These are phyloP conservation scores for Eutrigla gurnardus DNA, from an alignment of 2,797 vertebrate species.

Conservation along the genomic window DNA sequence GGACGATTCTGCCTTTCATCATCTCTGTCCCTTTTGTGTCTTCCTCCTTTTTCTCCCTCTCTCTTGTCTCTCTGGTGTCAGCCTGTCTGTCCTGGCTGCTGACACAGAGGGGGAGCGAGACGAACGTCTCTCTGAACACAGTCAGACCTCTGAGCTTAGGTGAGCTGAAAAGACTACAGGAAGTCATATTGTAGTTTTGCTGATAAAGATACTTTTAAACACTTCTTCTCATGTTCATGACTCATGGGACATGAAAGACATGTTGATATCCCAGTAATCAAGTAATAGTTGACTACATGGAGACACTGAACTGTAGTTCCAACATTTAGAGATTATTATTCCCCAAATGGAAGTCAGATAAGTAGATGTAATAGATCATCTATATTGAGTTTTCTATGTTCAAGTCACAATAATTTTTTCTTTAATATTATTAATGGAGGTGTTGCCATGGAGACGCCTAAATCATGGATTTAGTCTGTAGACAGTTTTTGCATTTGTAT, in stretches of 20 bases:
- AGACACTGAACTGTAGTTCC: no score
- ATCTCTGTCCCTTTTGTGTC: background rate
- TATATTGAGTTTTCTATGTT: no score
- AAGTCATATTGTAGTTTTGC: background rate
- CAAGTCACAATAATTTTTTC: no score
- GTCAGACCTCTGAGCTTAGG: conserved; percentile 48
- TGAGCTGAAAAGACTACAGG: conserved; percentile 41
- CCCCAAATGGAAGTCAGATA: no score
- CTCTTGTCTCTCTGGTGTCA: conserved; percentile 11
- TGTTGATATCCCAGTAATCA: no score
- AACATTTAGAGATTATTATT: no score
- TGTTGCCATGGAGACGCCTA: background rate
- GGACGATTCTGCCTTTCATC: background rate
- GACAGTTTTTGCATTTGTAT: background rate
- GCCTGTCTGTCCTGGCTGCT: conserved; percentile 55
- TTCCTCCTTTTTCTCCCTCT: background rate
- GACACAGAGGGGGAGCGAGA: conserved; percentile 39
- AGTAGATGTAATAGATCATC: no score
- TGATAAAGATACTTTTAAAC: background rate
- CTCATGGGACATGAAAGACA: no score
- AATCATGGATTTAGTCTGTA: background rate
- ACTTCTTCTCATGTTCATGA: no score
- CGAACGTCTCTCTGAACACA: conserved; percentile 20
- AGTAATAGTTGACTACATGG: no score
- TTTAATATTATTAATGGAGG: background rate